These are phyloP conservation scores for Ranitomeya variabilis DNA, from an alignment of 2,113 vertebrate genomes.

Conservation along the genomic window DNA sequence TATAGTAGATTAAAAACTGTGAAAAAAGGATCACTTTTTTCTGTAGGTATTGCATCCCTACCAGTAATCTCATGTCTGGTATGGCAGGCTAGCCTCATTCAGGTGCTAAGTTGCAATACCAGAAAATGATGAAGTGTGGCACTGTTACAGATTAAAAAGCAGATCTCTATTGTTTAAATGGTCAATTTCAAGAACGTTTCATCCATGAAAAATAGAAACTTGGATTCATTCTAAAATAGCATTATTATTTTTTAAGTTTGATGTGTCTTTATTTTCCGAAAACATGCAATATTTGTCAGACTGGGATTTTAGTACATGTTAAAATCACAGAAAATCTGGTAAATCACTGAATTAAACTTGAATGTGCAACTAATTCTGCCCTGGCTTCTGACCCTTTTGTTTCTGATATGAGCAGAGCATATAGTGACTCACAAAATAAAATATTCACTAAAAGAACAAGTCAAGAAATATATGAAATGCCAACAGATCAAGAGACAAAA, in stretches of 20 bases:
- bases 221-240: no score
- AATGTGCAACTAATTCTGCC: not conserved
- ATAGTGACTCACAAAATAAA: not conserved
- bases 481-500: not conserved
- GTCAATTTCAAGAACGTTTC: no score
- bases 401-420: not conserved
- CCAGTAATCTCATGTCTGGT: no score
- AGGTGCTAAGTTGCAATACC: no score
- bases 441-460: not conserved
- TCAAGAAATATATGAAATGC: not conserved
- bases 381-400: not conserved
- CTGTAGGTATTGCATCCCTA: no score
- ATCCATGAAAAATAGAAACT: no score
- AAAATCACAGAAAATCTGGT: not conserved
- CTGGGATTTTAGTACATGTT: not conserved
- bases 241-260: not conserved
- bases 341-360: not conserved
- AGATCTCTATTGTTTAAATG: no score
- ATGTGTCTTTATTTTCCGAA: not conserved
- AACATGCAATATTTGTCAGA: not conserved
- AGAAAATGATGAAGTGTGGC: no score
- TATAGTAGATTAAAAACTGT: no score
- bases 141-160: no score
- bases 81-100: no score
- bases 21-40: no score